Base-by-base conservation (phyloP, 2,888 invertebrate genomes). In the Volucella bombylans region DNA sequence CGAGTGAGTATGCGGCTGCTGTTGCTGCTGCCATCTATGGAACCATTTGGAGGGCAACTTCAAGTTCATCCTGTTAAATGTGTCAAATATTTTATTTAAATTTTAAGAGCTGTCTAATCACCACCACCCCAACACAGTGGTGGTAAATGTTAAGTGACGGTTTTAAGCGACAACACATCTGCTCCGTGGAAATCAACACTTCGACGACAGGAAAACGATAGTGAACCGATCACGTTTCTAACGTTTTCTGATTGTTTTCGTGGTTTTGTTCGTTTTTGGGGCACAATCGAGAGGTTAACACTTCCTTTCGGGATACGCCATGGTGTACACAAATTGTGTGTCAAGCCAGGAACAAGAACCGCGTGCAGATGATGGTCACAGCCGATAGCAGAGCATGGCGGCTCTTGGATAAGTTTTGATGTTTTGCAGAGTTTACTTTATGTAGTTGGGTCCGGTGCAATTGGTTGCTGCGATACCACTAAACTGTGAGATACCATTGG, bases 171-270 rank as follows among this genome's bases (percentile, higher is more conserved):
- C 55, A 45, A 62, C 14, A 61, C 47, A 50, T 71, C 71, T 23
- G 43, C 11, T 74, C 41, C 52, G 57, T 57, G 49, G 65, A 74
- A 76, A 85, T 80, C 69, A 80, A 85, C 80, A 83, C 80, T 83
- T 83, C 68, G 73, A 68, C 57, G 77, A 72, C 73, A 78, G 82
- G 55, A 68, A 71, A 78, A 74, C 82, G 71, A 78, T 80, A 52
- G 74, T 71, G 57, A 80, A 80, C 71, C 67, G 85, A 85, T 85
- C 85, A 85, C 85, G 85, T 85, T 85, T 85, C 85, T 72, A 57
- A 41, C 50, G 57, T 64, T 68, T 52, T 43, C 55, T 45, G 45
- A 50, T 39, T 68, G 45, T 69, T 73, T 78, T 43, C 52, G 73
- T 79, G 68, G 77, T 45, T 31, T 72, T 64, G 64, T 59, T 82